Base-by-base conservation (phyloP, 2,797 vertebrate genomes). In the Onychomys arenicola region DNA sequence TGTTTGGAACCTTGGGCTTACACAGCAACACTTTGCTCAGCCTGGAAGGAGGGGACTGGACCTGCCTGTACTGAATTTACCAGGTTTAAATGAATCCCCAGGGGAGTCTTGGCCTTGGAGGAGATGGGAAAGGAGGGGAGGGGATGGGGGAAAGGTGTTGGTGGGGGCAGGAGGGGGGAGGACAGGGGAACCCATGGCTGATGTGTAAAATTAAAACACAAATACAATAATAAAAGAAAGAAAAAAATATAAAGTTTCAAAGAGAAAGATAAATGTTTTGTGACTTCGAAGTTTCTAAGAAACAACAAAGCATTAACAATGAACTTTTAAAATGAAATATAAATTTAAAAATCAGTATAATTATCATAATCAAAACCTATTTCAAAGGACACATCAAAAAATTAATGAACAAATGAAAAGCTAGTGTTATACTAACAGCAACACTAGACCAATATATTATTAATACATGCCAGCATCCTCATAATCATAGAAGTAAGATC, bases 301-400 rank as follows among this genome's bases (percentile, higher is more conserved):
- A 63, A 94, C 11, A 80, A 93, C 71, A 75, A 86, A 76, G 4
- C 14, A 81, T 7, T 80, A 91, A 83, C 9, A 21, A 93, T 69
- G 57, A 71, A 75, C 63, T 12, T 43, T 43, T 67, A 1, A 91
- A 63, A 77, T n/a, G 29, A 85, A 12, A 69, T 29, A 6, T 29
- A 37, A 55, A 11, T 52, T 55, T 40, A 37, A 82, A 87, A 77
- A 37, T 34, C 83, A 78, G 27, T 5, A 3, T 52, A 2, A 84
- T 77, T 55, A 37, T 83, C 49, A 96, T 80, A 93, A 87, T 75
- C 75, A 95, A 96, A 90, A 73, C 4, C 27, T 83, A 46, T 4
- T 86, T 81, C 21, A 91, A 89, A 59, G 3, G 34, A 43, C 59
- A 90, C 1, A 57, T 65, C 75, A 91, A 29, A 91, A 93, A 89